A percentile compares a stretch with the other conserved stretches of the same genome.
Evolutionary conservation across 2,797 vertebrate genomes (phyloP).

Genomic region (Cryptoprocta ferox): DNA sequence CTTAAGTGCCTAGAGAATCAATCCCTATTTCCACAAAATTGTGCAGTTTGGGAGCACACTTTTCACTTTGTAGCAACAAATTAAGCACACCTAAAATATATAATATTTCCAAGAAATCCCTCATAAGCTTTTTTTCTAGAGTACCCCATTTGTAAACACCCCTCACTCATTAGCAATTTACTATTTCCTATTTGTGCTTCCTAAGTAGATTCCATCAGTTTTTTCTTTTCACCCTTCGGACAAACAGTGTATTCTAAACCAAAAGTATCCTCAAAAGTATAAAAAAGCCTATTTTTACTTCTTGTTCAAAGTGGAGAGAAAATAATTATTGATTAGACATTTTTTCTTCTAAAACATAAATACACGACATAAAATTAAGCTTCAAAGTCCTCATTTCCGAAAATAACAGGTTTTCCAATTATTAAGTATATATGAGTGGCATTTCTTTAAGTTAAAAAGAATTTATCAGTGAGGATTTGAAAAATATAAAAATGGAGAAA

Average conservation of each 20-base stretch:
- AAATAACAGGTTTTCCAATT: neutral
- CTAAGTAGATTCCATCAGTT: neutral
- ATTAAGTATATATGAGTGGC: neutral
- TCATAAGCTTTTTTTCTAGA: slow-evolving; percentile 21
- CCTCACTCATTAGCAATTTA: slow-evolving; percentile 61
- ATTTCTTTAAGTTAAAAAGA: neutral
- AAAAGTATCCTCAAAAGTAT: slow-evolving; percentile 38
- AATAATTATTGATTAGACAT: slow-evolving; percentile 39
- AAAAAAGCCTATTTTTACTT: neutral
- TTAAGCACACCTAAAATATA: neutral
- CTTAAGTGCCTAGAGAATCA: neutral
- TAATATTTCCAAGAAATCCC: neutral
- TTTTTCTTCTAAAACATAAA: slow-evolving; percentile 40
- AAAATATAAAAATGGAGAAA: neutral
- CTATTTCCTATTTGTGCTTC: slow-evolving; percentile 45
- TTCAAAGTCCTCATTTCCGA: slow-evolving; percentile 49
- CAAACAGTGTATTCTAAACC: slow-evolving; percentile 23
- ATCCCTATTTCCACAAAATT: neutral
- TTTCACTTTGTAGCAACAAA: neutral
- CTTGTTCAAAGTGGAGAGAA: slow-evolving; percentile 41
- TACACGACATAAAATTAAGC: neutral
- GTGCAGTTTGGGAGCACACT: neutral
- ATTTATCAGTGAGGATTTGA: neutral
- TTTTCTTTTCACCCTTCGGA: slow-evolving; percentile 11
- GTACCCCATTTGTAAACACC: slow-evolving; percentile 43